Evolutionary conservation across 2,888 invertebrate species (phyloP).

Genomic region (Ceramica pisi): DNA sequence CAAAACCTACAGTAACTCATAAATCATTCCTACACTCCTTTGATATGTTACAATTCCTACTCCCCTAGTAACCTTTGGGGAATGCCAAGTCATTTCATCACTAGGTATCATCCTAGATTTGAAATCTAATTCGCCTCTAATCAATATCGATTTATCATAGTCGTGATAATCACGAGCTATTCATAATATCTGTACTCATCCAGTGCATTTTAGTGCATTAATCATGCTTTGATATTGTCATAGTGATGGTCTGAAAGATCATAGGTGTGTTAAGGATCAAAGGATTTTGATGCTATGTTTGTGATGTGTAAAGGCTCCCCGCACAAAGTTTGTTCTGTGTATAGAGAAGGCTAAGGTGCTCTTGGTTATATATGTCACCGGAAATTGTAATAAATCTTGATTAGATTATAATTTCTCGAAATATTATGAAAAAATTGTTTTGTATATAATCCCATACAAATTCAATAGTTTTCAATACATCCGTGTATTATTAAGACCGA

Average conservation of each 20-base stretch:
- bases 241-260: not conserved
- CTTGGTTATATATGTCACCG: no score
- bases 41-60: not conserved
- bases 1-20: no score
- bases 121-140: slow-evolving; percentile 37
- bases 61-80: slow-evolving; percentile 30
- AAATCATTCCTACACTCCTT: slow-evolving; percentile 7
- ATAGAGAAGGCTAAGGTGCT: no score
- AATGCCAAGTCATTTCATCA: not conserved
- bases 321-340: no score
- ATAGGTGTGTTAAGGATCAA: not conserved
- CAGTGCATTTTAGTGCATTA: slow-evolving; percentile 31
- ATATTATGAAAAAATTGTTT: no score
- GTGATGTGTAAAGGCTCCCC: not conserved
- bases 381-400: no score
- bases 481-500: no score
- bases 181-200: slow-evolving; percentile 42
- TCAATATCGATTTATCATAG: slow-evolving; percentile 42
- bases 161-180: slow-evolving; percentile 35
- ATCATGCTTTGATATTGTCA: slow-evolving; percentile 41
- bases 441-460: no score
- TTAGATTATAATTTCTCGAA: no score
- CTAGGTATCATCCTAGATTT: slow-evolving; percentile 13
- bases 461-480: no score
- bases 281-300: not conserved